Percentiles rank a stretch among this genome's conserved stretches.
Conservation (phyloP, 1,140 invertebrate species). For the Nixonia krombeini region DNA sequence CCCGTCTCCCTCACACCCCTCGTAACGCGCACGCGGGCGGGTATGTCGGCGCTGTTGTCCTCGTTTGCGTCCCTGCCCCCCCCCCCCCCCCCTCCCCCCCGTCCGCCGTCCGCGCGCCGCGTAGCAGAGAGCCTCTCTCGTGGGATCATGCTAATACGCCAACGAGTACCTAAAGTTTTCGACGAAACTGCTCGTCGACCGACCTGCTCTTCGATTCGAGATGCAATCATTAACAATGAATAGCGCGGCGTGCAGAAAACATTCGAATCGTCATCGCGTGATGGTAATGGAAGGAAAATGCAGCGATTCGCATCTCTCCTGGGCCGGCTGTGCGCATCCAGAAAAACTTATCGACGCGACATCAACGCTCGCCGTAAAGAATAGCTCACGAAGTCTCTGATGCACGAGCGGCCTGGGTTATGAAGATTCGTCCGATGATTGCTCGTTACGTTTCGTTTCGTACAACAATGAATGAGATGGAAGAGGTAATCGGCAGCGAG, state of each 20-base stretch:
- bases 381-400: neutral
- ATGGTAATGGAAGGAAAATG: slow-evolving; percentile 25
- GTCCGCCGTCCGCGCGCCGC: no score
- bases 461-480: neutral
- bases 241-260: slow-evolving; percentile 14
- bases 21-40: no score
- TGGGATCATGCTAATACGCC: slow-evolving; percentile 19
- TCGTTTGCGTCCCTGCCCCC: no score
- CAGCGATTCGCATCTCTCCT: slow-evolving; percentile 26
- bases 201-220: slow-evolving; percentile 17
- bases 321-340: slow-evolving; percentile 13
- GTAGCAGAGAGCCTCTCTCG: slow-evolving; percentile 17
- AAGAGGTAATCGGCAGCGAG: neutral
- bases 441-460: neutral
- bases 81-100: no score
- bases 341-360: slow-evolving; percentile 22
- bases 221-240: slow-evolving; percentile 36
- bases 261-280: slow-evolving; percentile 36
- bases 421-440: slow-evolving; percentile 4
- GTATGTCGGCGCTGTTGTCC: no score
- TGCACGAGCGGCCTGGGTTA: neutral
- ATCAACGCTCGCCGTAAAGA: slow-evolving; percentile 6
- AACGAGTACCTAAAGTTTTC: slow-evolving; percentile 22
- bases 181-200: slow-evolving; percentile 26
- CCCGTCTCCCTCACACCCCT: slow-evolving; percentile 17